Percentiles rank a stretch among this genome's conserved stretches.
phyloP scores from a whole-genome alignment of 1,140 invertebrate species.

The Sarcophaga bullata region DNA sequence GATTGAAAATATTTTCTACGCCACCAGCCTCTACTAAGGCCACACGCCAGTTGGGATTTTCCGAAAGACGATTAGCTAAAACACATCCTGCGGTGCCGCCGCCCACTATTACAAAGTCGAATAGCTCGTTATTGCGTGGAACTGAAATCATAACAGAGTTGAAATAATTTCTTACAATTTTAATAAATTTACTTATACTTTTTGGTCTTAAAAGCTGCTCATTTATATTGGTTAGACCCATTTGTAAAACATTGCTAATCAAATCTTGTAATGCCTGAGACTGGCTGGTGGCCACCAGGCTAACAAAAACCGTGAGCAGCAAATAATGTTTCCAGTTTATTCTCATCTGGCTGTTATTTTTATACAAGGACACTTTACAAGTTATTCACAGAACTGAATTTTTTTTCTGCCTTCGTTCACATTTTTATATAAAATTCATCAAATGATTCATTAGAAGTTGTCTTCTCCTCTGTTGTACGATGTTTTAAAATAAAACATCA shows the following conservation, averaged over 20 bases:
- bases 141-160: conserved; percentile 42
- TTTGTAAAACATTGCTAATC: neutral
- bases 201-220: conserved; percentile 15
- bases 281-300: neutral
- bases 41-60: conserved; percentile 68
- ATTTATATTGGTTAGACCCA: neutral
- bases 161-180: neutral
- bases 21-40: conserved; percentile 75
- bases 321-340: neutral
- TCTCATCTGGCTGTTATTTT: neutral
- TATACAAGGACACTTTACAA: neutral
- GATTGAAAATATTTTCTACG: conserved; percentile 75
- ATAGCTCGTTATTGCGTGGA: conserved; percentile 61
- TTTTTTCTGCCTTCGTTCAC: neutral
- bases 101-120: conserved; percentile 89
- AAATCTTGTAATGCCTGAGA: neutral
- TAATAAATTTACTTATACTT: neutral
- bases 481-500: too few relatives aligned
- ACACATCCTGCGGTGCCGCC: conserved; percentile 86
- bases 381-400: neutral
- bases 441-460: neutral
- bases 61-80: conserved; percentile 78
- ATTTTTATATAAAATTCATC: neutral
- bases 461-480: too few relatives aligned
- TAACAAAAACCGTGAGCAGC: neutral